Percentiles rank a stretch among this genome's conserved stretches.
These are phyloP conservation scores for Lampris incognitus DNA, from an alignment of 2,113 vertebrate genomes.

Conservation along the genomic window DNA sequence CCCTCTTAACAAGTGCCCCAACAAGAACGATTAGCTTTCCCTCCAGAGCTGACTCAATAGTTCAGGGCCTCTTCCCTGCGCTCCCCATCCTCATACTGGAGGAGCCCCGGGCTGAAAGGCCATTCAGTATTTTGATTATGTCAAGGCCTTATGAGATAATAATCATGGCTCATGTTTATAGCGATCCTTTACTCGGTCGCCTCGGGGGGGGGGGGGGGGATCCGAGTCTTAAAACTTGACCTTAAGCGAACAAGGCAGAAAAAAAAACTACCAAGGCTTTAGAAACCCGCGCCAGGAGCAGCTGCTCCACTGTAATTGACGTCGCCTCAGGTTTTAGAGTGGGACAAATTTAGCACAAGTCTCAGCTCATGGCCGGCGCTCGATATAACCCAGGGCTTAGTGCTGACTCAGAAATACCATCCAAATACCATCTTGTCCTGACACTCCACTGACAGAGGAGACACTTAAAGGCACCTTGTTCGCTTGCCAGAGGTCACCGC, in stretches of 20 bases:
- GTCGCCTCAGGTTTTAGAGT: conserved; percentile 70
- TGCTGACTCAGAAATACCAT: conserved; percentile 78
- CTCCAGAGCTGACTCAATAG: background rate
- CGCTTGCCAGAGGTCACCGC: conserved; percentile 11
- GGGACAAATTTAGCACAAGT: conserved; percentile 73
- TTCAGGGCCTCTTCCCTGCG: conserved; percentile 7
- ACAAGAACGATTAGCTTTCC: background rate
- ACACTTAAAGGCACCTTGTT: conserved; percentile 51
- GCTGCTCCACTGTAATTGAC: conserved; percentile 62
- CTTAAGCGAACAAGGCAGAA: conserved; percentile 10
- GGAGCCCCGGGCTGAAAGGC: too few relatives aligned
- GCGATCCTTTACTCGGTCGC: background rate
- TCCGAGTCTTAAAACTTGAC: background rate
- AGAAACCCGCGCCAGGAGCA: conserved; percentile 45
- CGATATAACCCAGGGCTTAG: conserved; percentile 65
- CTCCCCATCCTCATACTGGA: background rate
- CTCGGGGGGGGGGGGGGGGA: background rate
- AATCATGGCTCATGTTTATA: background rate
- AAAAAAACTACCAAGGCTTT: conserved; percentile 22
- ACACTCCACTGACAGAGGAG: conserved; percentile 56
- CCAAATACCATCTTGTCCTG: conserved; percentile 63
- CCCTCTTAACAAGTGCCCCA: background rate
- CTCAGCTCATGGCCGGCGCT: conserved; percentile 60
- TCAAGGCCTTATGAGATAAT: background rate
- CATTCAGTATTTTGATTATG: too few relatives aligned